These are phyloP conservation scores for Uropsilus gracilis DNA, from an alignment of 2,113 vertebrate genomes.

Conservation along the genomic window DNA sequence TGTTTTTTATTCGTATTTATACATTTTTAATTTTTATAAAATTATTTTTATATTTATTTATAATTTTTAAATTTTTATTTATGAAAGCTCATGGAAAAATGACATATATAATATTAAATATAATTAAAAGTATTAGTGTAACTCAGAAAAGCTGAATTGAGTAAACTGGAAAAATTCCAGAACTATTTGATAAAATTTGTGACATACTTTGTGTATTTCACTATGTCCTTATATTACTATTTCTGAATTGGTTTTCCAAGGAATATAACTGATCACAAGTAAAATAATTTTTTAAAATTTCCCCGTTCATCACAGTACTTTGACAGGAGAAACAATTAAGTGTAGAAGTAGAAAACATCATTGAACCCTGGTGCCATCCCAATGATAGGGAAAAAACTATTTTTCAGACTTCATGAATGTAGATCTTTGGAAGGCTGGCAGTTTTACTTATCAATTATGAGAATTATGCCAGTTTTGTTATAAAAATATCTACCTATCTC, in stretches of 20 bases:
- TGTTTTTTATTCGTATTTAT: not conserved
- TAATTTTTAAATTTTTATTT: too few species aligned
- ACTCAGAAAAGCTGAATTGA: not conserved
- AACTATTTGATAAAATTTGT: conserved; percentile 36
- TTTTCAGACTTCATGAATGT: conserved; percentile 20
- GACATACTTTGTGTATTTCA: not conserved
- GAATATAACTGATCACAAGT: not conserved
- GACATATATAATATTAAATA: too few species aligned
- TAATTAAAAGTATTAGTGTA: not conserved
- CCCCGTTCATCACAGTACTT: not conserved
- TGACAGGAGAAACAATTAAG: not conserved
- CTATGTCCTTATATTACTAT: not conserved
- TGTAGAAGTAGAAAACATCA: conserved; percentile 16
- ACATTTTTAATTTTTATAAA: not conserved
- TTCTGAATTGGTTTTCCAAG: conserved; percentile 37
- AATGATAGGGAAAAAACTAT: not conserved
- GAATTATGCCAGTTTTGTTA: not conserved
- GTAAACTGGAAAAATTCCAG: not conserved
- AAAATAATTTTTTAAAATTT: conserved; percentile 24
- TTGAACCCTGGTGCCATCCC: not conserved
- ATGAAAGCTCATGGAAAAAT: too few species aligned
- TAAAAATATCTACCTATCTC: not conserved
- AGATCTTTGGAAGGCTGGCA: not conserved
- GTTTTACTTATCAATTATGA: not conserved
- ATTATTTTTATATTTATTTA: too few species aligned